These are phyloP conservation scores for Sebastes jordani DNA, from an alignment of 2,797 vertebrate species.

Conservation along the genomic window DNA sequence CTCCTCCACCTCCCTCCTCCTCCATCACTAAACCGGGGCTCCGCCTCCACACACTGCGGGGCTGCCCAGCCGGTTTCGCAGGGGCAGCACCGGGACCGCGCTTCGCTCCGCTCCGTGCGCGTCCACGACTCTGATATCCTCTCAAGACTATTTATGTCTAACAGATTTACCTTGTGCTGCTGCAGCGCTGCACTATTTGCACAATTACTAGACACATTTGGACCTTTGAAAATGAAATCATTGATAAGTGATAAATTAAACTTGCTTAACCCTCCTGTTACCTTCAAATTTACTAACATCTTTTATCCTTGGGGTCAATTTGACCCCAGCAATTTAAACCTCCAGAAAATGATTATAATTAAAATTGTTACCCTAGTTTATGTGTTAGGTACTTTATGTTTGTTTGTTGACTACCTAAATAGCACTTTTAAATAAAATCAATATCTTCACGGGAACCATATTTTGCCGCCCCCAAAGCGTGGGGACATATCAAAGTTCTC, in stretches of 20 bases:
- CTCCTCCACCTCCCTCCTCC: slow-evolving; percentile 66
- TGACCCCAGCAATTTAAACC: no score
- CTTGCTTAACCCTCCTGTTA: no score
- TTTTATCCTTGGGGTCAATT: no score
- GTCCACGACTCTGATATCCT: slow-evolving; percentile 38
- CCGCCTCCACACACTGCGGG: slow-evolving; percentile 88
- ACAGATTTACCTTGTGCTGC: slow-evolving; percentile 10
- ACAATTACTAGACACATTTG: not conserved
- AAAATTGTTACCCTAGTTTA: no score
- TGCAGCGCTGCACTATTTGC: not conserved
- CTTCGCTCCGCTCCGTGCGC: slow-evolving; percentile 58
- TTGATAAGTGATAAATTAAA: not conserved
- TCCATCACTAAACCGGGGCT: slow-evolving; percentile 67
- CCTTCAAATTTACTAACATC: no score
- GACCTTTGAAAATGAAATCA: not conserved
- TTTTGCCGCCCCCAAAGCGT: no score
- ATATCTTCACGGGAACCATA: no score
- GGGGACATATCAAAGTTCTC: no score
- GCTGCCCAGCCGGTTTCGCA: slow-evolving; percentile 86
- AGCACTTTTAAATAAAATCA: no score
- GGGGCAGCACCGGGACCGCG: slow-evolving; percentile 83
- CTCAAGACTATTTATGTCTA: slow-evolving; percentile 36
- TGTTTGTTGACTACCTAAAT: no score
- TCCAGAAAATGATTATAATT: no score
- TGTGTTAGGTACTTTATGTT: no score